Conservation (phyloP, 2,888 invertebrate species). For the Rhagium mordax region DNA sequence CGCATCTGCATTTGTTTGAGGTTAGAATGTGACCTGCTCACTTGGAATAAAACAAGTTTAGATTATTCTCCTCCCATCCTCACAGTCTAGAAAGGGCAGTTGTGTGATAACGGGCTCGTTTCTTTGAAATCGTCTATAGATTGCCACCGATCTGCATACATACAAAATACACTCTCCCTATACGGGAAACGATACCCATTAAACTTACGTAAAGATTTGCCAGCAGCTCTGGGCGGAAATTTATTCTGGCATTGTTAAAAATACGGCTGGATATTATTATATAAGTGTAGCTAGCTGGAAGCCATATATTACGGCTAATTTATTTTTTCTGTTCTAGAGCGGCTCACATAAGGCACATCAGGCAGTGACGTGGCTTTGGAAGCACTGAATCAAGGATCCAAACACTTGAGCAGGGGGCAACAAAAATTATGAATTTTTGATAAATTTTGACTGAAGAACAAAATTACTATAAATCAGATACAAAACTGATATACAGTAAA, state of each 20-base stretch:
- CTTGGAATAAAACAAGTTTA: conserved; percentile 12
- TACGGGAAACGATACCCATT: conserved; percentile 33
- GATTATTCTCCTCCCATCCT: conserved; percentile 17
- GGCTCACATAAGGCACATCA: too few relatives aligned
- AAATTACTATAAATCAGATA: too few relatives aligned
- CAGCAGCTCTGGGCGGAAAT: conserved; percentile 14
- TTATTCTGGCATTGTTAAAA: conserved; percentile 13
- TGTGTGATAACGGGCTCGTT: conserved; percentile 65
- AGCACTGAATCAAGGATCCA: too few relatives aligned
- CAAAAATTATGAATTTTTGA: too few relatives aligned
- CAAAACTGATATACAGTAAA: too few relatives aligned
- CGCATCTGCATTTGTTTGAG: conserved; percentile 64
- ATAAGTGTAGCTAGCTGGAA: neutral
- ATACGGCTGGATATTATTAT: conserved; percentile 6
- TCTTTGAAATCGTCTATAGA: conserved; percentile 66
- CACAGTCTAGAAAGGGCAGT: conserved; percentile 58
- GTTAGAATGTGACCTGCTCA: conserved; percentile 55
- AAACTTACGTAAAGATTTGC: conserved; percentile 21
- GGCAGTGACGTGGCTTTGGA: too few relatives aligned
- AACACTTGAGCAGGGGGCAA: too few relatives aligned
- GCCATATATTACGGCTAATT: neutral
- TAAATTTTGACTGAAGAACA: too few relatives aligned
- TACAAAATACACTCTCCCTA: conserved; percentile 41
- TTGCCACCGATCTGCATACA: conserved; percentile 64
- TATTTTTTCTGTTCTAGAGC: neutral